Evolutionary conservation across 2,113 vertebrate species (phyloP), one percentile per base, ranked within the genome.

Genomic region (Onychorhynchus coronatus): DNA sequence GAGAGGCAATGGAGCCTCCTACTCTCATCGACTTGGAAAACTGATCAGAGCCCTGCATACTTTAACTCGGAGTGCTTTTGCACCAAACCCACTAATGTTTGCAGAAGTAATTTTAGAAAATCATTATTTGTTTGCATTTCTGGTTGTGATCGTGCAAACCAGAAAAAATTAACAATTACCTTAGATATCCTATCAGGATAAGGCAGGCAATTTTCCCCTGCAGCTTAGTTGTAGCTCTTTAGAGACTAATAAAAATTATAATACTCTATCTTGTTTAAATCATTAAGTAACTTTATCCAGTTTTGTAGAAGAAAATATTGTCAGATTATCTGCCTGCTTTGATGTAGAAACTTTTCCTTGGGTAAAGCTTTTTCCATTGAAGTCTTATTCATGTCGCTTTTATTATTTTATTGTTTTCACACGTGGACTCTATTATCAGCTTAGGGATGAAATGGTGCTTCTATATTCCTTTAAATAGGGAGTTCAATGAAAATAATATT

Each of bases 341-440:
- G 95, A 97, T 96, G 84, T 90, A 96, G 70, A 80, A 96, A 87
- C 58, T 91, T 95, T 83, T 96, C 85, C 50, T 85, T 37, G 47
- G 70, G 70, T 97, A 92, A 86, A 79, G 41, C 47, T 90, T 96
- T 97, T 96, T 91, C 49, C 67, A 66, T 49, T 91, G 81, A 93
- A 96, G 52, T 77, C 87, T 81, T 82, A 87, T 44, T 94, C 82
- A 84, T 97, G 95, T 97, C 0, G 0, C 66, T 97, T 97, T 91
- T 96, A 94, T 97, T 94, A 84, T 95, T 93, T 92, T 96, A 95
- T 53, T 97, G 93, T 96, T 97, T 97, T 97, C 91, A 97, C 97
- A 97, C 79, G 44, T 96, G 95, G 47, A 88, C 85, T n/a, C 58
- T 93, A 93, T 97, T 97, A 97, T 93, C 95, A 94, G 95, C 79